Evolutionary conservation across 2,888 invertebrate genomes (phyloP).

Genomic region (Scotopteryx bipunctaria): DNA sequence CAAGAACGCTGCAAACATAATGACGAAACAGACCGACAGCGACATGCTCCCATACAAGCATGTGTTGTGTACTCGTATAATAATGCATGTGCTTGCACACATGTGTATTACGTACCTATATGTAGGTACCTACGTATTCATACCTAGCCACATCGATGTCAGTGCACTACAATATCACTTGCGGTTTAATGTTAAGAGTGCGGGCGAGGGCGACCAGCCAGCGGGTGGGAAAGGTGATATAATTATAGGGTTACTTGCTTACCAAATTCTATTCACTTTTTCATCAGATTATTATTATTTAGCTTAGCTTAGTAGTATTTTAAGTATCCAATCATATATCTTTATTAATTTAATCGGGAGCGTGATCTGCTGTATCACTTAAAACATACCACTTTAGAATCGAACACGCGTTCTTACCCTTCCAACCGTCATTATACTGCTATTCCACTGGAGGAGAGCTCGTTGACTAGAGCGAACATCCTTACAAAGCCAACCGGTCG

Average conservation of each 20-base stretch:
- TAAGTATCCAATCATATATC: too few species aligned
- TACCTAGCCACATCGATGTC: slow-evolving; percentile 17
- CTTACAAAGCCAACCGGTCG: slow-evolving; percentile 13
- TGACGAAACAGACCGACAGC: slow-evolving; percentile 49
- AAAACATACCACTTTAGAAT: neutral
- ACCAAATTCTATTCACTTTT: slow-evolving; percentile 1
- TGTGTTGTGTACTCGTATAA: slow-evolving; percentile 21
- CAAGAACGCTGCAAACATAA: slow-evolving; percentile 59
- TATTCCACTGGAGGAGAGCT: slow-evolving; percentile 14
- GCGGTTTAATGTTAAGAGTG: slow-evolving; percentile 31
- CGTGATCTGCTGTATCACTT: too few species aligned
- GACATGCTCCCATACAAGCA: slow-evolving; percentile 37
- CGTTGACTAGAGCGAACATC: slow-evolving; percentile 12
- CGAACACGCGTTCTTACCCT: slow-evolving; percentile 5
- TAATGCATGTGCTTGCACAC: slow-evolving; percentile 23
- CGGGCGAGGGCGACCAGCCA: slow-evolving; percentile 27
- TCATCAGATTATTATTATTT: neutral
- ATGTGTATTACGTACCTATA: too few species aligned
- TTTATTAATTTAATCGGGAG: too few species aligned
- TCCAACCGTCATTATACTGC: slow-evolving; percentile 2
- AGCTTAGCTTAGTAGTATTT: too few species aligned
- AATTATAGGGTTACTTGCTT: neutral
- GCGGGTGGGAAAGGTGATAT: slow-evolving; percentile 29
- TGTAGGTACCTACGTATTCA: neutral
- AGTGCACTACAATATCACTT: slow-evolving; percentile 26